Base-by-base conservation (phyloP, 2,113 vertebrate genomes). In the Tetrax tetrax region DNA sequence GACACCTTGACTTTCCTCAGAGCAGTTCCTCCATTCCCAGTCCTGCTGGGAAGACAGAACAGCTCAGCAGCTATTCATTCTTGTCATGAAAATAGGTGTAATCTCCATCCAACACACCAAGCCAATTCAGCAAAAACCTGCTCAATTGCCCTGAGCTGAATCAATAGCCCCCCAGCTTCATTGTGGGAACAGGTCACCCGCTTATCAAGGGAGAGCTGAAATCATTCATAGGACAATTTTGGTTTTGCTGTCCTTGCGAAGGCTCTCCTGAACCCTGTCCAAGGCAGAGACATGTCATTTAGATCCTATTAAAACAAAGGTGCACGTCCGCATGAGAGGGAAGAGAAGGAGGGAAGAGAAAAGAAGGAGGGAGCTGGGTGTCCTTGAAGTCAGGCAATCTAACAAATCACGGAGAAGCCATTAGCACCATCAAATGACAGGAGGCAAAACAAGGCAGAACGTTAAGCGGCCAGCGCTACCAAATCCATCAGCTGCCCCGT, bases 251-350 rank as follows among this genome's bases (percentile, higher is more conserved):
- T 78, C 70, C 65, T 89, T 45, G 64, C 17, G 7, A 45, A 77
- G 66, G 86, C 77, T 95, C 82, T 54, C 65, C 94, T 93, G 93
- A 92, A 59, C 93, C 25, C 89, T 81, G 61, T 35, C 75, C 88
- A 75, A 60, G 93, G 81, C 84, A 56, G 66, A 91, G 82, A 41
- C 17, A 10, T 92, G 65, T 65, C 92, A 82, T 85, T 95, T 69
- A 47, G 83, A 89, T 69, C 82, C 96, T 91, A 89, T 92, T 96
- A 87, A 90, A 92, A 83, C 81, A 50, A 76, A 84, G n/a, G 83
- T 16, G 74, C 72, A 70, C 7, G 12, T 54, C 38, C 5, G 0
- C 37, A 35, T 4, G 3, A 1, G 2, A 3, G 0, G 45, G 45
- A 41, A 56, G 69, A 29, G 56, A n/a, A 75, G 56, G 20, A 43